Base-by-base conservation (phyloP, 2,113 vertebrate species). In the Diglossa brunneiventris region DNA sequence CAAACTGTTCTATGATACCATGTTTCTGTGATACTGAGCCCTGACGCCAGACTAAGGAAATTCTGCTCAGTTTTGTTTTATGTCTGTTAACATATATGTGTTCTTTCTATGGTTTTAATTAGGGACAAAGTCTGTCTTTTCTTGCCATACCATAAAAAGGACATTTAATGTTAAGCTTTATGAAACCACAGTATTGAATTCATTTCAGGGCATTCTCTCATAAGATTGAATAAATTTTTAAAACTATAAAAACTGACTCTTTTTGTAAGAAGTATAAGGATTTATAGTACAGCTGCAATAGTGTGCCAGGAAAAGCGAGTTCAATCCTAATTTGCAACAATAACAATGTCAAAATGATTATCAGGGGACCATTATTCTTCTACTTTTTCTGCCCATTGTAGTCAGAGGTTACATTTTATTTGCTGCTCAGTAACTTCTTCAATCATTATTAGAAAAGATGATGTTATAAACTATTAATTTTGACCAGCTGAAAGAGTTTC, bases 391-490 rank as follows among this genome's bases (percentile, higher is more conserved):
- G 6, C 59, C 50, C 78, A 5, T n/a, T 89, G 30, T 33, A 95
- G 63, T 90, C 49, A 92, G 70, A 83, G n/a, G 75, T 81, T 76
- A 37, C 5, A 81, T 91, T 92, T 81, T 80, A 55, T 81, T 83
- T 94, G 24, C 22, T 52, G 15, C 52, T 88, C 52, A 62, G 46
- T 62, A 89, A 77, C 28, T 82, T 94, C 73, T 79, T 89, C 47
- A 87, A 31, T 67, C 2, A 1, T 67, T 86, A 83, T 56, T 81
- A 83, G 64, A 78, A 94, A 52, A 81, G 30, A 49, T 55, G 14
- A 50, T 76, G 9, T 64, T 95, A 72, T 83, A 89, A 89, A 89
- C 26, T 68, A 66, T 59, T 94, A 89, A 89, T 91, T 96, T 87
- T 94, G 30, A 82, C 37, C 28, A 91, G n/a, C 35, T 87, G 61